Base-by-base conservation (phyloP, 1,140 invertebrate genomes). In the Papilio aristodemus region DNA sequence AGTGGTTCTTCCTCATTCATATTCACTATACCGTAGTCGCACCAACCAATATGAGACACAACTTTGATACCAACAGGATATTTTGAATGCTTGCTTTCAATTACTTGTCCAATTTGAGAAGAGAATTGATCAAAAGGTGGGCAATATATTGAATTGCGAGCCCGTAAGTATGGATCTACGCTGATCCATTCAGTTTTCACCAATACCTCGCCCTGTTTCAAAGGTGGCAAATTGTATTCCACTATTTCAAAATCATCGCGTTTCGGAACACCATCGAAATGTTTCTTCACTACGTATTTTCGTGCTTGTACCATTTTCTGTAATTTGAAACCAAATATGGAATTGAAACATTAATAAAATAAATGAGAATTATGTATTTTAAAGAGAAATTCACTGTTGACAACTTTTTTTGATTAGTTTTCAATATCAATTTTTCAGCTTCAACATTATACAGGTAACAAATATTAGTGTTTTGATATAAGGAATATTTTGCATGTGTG, bases 1-100 rank as follows among this genome's bases (percentile, higher is more conserved):
- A 37, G 11, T 9, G 46, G 17, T 1, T 62, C 25, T 37, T 22
- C 46, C 41, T 39, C 32, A 19, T 19, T 68, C 9, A 71, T 58
- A 66, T 80, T 80, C 4, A 76, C 57, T 70, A 93, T 75, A 17
- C 87, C 91, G 69, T 92, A 87, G 10, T 91, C 90, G 37, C 89
- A 86, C 94, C 94, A 95, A 0, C 94, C 94, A 37, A 92, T 85
- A 57, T 92, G 81, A 8, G 91, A 93, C 1, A 94, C 83, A 4
- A 95, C 78, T 73, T 81, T 84, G 63, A 88, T 92, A 0, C 93
- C 93, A 27, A 93, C 91, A 1, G 93, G 93, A 81, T 84, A 95
- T 0, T 93, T 70, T 0, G 70, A 57, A 37, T 79, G 25, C n/a
- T 80, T 82, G 1, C 74, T 75, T 37, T 85, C 78, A 58, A 74